These are phyloP conservation scores for Apogon hyalosoma DNA, from an alignment of 2,797 vertebrate species.

Conservation along the genomic window DNA sequence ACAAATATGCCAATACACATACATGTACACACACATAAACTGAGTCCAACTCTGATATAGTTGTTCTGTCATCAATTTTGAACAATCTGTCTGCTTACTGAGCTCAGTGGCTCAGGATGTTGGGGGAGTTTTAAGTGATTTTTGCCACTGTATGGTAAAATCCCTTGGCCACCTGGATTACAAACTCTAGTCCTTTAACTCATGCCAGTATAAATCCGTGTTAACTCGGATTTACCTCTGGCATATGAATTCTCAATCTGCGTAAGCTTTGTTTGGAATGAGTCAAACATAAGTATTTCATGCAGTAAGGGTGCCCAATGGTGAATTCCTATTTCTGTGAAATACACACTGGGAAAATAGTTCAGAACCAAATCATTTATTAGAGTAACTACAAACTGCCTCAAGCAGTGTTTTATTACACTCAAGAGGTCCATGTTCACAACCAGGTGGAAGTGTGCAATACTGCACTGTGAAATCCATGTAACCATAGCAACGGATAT, in stretches of 20 bases:
- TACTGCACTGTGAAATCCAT: conserved; percentile 56
- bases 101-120: conserved; percentile 81
- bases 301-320: conserved; percentile 76
- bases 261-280: conserved; percentile 88
- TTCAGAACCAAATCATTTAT: conserved; percentile 49
- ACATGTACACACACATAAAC: conserved; percentile 44
- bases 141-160: conserved; percentile 87
- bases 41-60: conserved; percentile 72
- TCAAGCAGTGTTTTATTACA: conserved; percentile 45
- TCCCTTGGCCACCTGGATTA: conserved; percentile 89
- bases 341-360: conserved; percentile 53
- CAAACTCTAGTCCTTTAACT: conserved; percentile 90
- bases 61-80: conserved; percentile 80
- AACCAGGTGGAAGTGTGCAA: conserved; percentile 68
- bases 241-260: conserved; percentile 87
- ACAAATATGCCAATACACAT: conserved; percentile 32
- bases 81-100: conserved; percentile 81
- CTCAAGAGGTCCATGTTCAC: conserved; percentile 42
- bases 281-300: conserved; percentile 84
- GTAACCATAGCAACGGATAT: conserved; percentile 67
- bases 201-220: conserved; percentile 89
- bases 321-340: conserved; percentile 75
- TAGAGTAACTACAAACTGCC: conserved; percentile 42
- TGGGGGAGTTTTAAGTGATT: conserved; percentile 87
- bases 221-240: conserved; percentile 90